Percentiles rank a stretch among this genome's conserved stretches.
phyloP scores from a whole-genome alignment of 2,113 vertebrate species.

The Zonotrichia leucophrys region DNA sequence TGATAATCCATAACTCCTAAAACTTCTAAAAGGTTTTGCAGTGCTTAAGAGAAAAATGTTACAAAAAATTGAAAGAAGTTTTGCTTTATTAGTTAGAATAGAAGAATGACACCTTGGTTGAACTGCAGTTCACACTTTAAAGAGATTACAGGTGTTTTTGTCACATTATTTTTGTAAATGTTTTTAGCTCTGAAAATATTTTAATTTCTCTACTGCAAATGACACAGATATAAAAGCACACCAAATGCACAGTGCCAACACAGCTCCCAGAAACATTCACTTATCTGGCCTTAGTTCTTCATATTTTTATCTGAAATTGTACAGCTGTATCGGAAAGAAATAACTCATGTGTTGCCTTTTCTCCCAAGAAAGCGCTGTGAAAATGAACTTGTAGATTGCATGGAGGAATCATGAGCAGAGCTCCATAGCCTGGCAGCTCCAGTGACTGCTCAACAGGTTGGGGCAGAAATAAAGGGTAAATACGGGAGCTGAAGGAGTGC shows the following conservation, averaged over 20 bases:
- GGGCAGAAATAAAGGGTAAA: not conserved
- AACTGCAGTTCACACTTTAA: not conserved
- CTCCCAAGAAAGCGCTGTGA: not conserved
- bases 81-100: not conserved
- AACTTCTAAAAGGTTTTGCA: not conserved
- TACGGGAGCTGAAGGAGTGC: not conserved
- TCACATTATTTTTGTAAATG: not conserved
- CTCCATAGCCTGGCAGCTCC: not conserved
- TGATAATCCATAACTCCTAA: not conserved
- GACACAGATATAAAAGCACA: not conserved
- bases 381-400: not conserved
- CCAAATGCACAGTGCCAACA: not conserved
- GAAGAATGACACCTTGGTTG: not conserved
- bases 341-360: not conserved
- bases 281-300: not conserved
- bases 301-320: not conserved
- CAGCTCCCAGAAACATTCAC: not conserved
- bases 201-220: not conserved
- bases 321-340: not conserved
- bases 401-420: not conserved
- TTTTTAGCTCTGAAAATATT: not conserved
- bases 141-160: not conserved
- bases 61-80: not conserved
- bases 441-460: not conserved
- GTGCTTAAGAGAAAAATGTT: not conserved